phyloP scores from a whole-genome alignment of 1,140 invertebrate species.

The Oryzaephilus surinamensis region DNA sequence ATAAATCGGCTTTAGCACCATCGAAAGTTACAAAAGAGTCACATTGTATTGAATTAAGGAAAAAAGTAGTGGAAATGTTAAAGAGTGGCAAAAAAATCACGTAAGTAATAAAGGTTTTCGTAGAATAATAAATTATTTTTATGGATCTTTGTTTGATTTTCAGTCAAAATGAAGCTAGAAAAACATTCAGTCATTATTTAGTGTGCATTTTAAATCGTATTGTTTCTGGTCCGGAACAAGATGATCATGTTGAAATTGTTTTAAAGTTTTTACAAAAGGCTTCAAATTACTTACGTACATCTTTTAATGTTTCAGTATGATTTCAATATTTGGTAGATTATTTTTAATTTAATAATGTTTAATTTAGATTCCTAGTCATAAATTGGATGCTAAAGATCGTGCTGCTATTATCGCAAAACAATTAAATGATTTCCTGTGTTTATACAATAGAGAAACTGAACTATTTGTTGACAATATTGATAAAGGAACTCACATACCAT shows the following conservation, averaged over 20 bases:
- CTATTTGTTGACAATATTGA: constrained; percentile 58
- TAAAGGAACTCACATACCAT: constrained; percentile 47
- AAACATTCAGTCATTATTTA: constrained; percentile 75
- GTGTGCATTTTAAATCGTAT: constrained; percentile 63
- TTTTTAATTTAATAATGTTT: constrained; percentile 3
- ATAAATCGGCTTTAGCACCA: constrained; percentile 34
- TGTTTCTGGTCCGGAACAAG: constrained; percentile 46
- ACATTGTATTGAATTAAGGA: constrained; percentile 24
- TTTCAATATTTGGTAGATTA: background rate
- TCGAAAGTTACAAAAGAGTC: constrained; percentile 24
- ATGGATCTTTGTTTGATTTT: constrained; percentile 9
- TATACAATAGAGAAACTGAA: constrained; percentile 79
- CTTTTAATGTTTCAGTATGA: constrained; percentile 23
- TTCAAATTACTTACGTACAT: constrained; percentile 61
- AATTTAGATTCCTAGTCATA: constrained; percentile 57
- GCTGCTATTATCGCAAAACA: constrained; percentile 82
- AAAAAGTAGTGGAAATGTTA: constrained; percentile 30
- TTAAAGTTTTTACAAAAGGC: constrained; percentile 76
- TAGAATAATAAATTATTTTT: background rate
- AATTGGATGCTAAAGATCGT: constrained; percentile 71
- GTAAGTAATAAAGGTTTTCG: constrained; percentile 17
- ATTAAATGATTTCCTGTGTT: constrained; percentile 82
- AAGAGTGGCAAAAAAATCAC: constrained; percentile 32
- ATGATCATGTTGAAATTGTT: constrained; percentile 57
- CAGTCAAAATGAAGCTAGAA: constrained; percentile 55